phyloP scores from a whole-genome alignment of 2,113 vertebrate species.

The Rhea americana region DNA sequence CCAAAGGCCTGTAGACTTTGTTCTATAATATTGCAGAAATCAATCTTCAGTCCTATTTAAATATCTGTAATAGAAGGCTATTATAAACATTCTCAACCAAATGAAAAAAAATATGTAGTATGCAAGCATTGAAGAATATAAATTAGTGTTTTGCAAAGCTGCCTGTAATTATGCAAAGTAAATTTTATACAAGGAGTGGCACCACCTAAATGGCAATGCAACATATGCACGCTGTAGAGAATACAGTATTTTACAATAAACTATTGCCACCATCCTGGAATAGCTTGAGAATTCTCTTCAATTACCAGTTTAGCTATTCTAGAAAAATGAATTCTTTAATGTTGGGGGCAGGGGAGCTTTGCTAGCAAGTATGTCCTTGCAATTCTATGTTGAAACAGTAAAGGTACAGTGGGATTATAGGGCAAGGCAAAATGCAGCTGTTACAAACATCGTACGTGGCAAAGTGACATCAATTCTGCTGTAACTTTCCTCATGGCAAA shows the following conservation, averaged over 20 bases:
- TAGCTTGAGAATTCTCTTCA: not conserved
- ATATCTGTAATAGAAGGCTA: not conserved
- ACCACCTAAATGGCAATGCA: not conserved
- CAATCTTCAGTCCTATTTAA: not conserved
- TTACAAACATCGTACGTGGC: not conserved
- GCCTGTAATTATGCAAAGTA: conserved; percentile 52
- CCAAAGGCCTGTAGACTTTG: not conserved
- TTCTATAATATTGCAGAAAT: not conserved
- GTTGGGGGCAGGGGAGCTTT: not conserved
- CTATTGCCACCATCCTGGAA: not conserved
- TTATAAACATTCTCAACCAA: not conserved
- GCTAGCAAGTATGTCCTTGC: not conserved
- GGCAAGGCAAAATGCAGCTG: not conserved
- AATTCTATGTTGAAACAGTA: not conserved
- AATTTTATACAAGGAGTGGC: conserved; percentile 5
- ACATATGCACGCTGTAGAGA: not conserved
- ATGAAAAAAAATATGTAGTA: not conserved
- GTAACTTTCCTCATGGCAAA: not conserved
- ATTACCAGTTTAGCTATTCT: not conserved
- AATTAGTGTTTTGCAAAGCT: conserved; percentile 18
- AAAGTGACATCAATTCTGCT: not conserved
- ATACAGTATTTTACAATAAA: not conserved
- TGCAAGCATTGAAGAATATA: not conserved
- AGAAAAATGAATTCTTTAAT: not conserved
- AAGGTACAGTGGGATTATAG: not conserved